These are phyloP conservation scores for Cybosia mesomella DNA, from an alignment of 2,888 invertebrate species.

Conservation along the genomic window DNA sequence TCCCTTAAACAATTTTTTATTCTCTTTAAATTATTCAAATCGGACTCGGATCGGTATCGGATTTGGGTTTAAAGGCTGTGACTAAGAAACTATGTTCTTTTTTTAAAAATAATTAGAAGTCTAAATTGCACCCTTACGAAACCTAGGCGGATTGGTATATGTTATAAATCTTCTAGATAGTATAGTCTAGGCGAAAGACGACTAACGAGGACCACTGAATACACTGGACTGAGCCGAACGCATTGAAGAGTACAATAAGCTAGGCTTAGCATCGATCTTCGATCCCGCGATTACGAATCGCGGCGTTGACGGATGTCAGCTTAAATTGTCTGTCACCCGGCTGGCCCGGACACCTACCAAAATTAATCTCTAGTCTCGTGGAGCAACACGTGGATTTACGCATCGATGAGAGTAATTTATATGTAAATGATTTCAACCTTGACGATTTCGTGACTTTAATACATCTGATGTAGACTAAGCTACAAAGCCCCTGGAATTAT, in stretches of 20 bases:
- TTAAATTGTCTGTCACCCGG: slow-evolving; percentile 84
- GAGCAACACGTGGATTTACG: slow-evolving; percentile 85
- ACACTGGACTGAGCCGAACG: slow-evolving; percentile 70
- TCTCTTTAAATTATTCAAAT: too few relatives aligned
- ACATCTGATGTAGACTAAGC: slow-evolving; percentile 66
- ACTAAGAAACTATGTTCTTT: neutral
- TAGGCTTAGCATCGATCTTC: slow-evolving; percentile 84
- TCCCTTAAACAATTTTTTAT: too few relatives aligned
- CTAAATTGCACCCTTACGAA: neutral
- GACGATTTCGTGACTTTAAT: slow-evolving; percentile 83
- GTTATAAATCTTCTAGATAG: too few relatives aligned
- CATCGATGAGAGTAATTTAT: slow-evolving; percentile 85
- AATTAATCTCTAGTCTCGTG: slow-evolving; percentile 83
- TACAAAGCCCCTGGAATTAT: slow-evolving; percentile 66
- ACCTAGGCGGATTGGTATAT: too few relatives aligned
- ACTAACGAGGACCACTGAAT: slow-evolving; percentile 66
- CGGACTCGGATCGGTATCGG: neutral
- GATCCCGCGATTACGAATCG: slow-evolving; percentile 80
- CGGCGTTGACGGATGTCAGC: slow-evolving; percentile 86
- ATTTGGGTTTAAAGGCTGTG: neutral
- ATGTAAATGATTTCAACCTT: slow-evolving; percentile 84
- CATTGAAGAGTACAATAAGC: slow-evolving; percentile 83
- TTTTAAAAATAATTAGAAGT: neutral
- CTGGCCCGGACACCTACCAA: slow-evolving; percentile 78
- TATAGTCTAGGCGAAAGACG: slow-evolving; percentile 47